These are phyloP conservation scores for Spisula subtruncata DNA, from an alignment of 2,888 invertebrate species.

Conservation along the genomic window DNA sequence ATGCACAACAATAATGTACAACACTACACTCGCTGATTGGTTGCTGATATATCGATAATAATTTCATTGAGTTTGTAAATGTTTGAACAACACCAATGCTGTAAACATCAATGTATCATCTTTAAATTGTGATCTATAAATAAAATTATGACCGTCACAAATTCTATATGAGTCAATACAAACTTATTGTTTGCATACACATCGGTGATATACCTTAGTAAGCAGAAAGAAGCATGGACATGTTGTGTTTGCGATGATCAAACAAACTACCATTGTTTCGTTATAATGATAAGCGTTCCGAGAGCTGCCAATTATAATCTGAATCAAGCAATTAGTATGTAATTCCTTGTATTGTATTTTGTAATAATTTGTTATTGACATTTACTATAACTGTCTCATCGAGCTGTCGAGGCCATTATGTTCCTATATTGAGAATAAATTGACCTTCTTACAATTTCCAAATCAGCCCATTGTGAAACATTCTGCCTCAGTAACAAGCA, in stretches of 20 bases:
- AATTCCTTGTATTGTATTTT: not conserved
- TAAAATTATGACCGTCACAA: too few species aligned
- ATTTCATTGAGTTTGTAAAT: too few species aligned
- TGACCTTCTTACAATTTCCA: conserved; percentile 3
- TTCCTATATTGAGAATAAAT: conserved; percentile 1
- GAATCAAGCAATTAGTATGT: not conserved
- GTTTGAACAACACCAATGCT: too few species aligned
- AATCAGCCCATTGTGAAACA: not conserved
- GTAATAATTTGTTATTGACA: conserved; percentile 16
- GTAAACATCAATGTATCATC: too few species aligned
- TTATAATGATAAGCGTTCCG: not conserved
- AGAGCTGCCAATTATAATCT: not conserved
- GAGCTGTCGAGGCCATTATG: not conserved
- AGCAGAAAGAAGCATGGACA: not conserved
- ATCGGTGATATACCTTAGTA: not conserved
- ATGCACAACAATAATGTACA: not conserved
- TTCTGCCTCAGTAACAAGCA: not conserved
- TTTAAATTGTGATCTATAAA: too few species aligned
- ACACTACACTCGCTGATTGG: too few species aligned
- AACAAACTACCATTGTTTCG: not conserved
- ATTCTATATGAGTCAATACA: too few species aligned
- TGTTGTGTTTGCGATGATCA: not conserved
- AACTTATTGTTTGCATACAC: not conserved
- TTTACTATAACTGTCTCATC: not conserved
- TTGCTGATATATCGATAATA: too few species aligned